Evolutionary conservation across 2,888 invertebrate species (phyloP), one percentile per base, ranked within the genome.

Genomic region (Lucinisca nassula): DNA sequence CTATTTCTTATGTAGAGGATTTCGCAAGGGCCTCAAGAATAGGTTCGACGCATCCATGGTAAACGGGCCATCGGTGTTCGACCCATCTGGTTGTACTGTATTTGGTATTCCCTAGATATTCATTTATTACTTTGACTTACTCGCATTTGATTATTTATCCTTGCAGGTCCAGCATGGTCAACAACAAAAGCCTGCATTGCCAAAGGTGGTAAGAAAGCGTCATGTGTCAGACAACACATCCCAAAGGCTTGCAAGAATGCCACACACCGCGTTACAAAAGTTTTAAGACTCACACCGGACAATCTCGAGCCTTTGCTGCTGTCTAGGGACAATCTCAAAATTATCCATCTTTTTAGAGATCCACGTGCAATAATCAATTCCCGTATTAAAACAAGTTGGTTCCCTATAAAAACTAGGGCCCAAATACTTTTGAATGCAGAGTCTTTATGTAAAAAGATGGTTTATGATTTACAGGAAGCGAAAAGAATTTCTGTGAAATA

Each of bases 381-480:
- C 21, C 8, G n/a, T 14, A 12, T 51, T 51, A 12, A 51, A 21
- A 51, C 51, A 12, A 51, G 51, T 14, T 51, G 51, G 51, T 51
- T 21, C n/a, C 51, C 51, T 4, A 12, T 51, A 21, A 21, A 51
- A 72, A 10, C 40, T 67, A 58, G 78, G 73, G 4, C 35, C 58
- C 21, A 80, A 76, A n/a, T 51, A 38, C 27, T 70, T 32, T 32
- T 14, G 3, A 75, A 79, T 38, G 79, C 84, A 17, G 27, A 75
- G 30, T 32, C 75, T 30, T 49, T 82, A 32, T 82, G 82, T 70
- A 24, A 61, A 14, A 76, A 49, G 27, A 82, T 82, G 82, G 45
- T 79, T 17, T 37, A 61, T 61, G 85, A 85, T 51, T 81, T 78
- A 4, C 24, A 40, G 21, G 73, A 80, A 27, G 85, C 81, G 0